Evolutionary conservation across 37 sponge, comb jelly and placozoan genomes (phyloP).

Genomic region (Corticium candelabrum): DNA sequence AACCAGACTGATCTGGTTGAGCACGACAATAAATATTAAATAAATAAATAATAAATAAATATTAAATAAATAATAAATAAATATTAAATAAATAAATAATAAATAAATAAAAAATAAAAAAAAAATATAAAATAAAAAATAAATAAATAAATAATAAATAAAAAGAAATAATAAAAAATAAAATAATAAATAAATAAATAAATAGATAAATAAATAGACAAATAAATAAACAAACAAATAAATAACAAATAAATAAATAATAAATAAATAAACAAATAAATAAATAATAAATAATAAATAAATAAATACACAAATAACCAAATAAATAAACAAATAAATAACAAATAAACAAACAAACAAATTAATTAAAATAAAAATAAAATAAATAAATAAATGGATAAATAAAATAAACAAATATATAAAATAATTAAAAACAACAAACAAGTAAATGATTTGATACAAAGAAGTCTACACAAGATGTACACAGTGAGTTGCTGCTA

Average conservation of each 20-base stretch:
- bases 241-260: too few species aligned
- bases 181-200: background rate
- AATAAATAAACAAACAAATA: too few species aligned
- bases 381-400: background rate
- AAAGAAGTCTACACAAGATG: background rate
- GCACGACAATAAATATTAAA: background rate
- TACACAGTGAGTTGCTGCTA: background rate
- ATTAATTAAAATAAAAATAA: background rate
- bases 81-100: background rate
- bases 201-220: too few species aligned
- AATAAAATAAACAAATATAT: background rate
- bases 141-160: background rate
- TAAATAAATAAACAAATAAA: too few species aligned
- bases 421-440: background rate
- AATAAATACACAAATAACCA: too few species aligned
- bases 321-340: too few species aligned
- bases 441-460: background rate
- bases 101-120: too few species aligned
- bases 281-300: too few species aligned
- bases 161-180: background rate
- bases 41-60: background rate
- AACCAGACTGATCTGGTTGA: too few species aligned
- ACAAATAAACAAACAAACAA: background rate
- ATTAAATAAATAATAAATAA: background rate
- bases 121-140: too few species aligned